phyloP scores from a whole-genome alignment of 2,113 vertebrate genomes.

The Otolemur garnettii region DNA sequence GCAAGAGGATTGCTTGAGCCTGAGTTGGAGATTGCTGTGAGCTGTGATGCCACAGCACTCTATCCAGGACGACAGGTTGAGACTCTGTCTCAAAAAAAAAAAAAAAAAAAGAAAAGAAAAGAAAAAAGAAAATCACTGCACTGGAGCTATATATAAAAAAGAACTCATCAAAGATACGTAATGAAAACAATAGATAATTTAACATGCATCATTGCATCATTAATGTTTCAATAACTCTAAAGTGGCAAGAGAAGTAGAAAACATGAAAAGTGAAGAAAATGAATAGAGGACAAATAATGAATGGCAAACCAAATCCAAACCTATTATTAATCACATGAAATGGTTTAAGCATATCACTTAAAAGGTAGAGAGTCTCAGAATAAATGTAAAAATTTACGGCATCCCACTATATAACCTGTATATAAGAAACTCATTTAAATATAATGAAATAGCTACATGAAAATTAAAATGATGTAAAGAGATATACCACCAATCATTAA shows the following conservation, averaged over 20 bases:
- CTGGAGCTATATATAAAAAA: not conserved
- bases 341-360: not conserved
- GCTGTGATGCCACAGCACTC: too few species aligned
- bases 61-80: too few species aligned
- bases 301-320: conserved; percentile 2
- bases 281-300: not conserved
- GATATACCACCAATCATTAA: not conserved
- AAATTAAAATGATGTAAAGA: not conserved
- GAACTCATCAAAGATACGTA: not conserved
- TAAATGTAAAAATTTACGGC: not conserved
- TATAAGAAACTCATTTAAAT: not conserved
- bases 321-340: not conserved
- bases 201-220: not conserved
- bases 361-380: not conserved
- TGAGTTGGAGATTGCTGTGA: too few species aligned
- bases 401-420: not conserved
- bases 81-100: too few species aligned
- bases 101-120: too few species aligned
- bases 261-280: not conserved
- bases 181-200: conserved; percentile 4
- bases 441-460: not conserved
- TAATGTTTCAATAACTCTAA: not conserved
- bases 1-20: too few species aligned
- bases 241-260: not conserved
- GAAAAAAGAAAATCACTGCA: too few species aligned